phyloP scores from a whole-genome alignment of 2,888 invertebrate genomes.

The Strigamia maritima region DNA sequence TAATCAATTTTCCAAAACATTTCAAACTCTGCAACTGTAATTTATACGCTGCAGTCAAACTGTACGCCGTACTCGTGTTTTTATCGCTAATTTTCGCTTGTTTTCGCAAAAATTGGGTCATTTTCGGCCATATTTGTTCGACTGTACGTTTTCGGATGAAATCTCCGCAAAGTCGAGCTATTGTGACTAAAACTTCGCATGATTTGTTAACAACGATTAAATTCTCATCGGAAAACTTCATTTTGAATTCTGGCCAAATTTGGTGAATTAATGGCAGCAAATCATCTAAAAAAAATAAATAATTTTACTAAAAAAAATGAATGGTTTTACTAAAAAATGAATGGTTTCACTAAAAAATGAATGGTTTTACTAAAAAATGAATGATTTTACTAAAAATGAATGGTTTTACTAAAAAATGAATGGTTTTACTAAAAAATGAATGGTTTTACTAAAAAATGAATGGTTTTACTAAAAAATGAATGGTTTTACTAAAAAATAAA shows the following conservation, averaged over 20 bases:
- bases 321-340: too few species aligned
- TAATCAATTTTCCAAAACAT: too few species aligned
- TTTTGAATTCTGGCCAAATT: constrained; percentile 41
- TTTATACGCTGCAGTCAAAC: too few species aligned
- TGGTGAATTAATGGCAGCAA: constrained; percentile 41
- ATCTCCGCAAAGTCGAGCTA: constrained; percentile 41
- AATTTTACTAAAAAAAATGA: background rate
- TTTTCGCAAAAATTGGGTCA: constrained; percentile 37
- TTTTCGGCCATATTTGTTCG: constrained; percentile 41
- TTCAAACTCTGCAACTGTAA: too few species aligned
- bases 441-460: background rate
- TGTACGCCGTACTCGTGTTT: too few species aligned
- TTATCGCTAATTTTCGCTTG: too few species aligned
- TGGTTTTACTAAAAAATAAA: too few species aligned
- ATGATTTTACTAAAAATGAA: background rate
- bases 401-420: background rate
- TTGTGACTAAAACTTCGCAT: constrained; percentile 40
- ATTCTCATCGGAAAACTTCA: constrained; percentile 40
- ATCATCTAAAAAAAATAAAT: constrained; percentile 33
- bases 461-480: background rate
- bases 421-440: too few species aligned
- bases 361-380: background rate
- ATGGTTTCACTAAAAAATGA: too few species aligned
- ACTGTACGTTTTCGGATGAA: constrained; percentile 40
- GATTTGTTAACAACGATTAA: constrained; percentile 39